phyloP scores from a whole-genome alignment of 2,797 vertebrate species.

The Esox masquinongy region DNA sequence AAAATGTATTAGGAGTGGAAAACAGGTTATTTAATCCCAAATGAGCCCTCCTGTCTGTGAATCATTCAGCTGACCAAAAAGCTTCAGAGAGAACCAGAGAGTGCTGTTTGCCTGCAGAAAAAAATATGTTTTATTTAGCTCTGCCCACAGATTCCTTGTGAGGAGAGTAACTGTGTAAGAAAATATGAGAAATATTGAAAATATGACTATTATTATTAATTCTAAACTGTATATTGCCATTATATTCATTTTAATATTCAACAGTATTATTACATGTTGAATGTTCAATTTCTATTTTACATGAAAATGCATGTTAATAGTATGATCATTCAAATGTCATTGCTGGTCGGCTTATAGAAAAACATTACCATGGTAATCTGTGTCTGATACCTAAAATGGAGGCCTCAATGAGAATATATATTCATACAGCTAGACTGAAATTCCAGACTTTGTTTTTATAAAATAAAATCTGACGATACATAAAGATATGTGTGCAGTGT shows the following conservation, averaged over 20 bases:
- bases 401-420: neutral
- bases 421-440: neutral
- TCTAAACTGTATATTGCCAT: no score
- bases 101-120: neutral
- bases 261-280: neutral
- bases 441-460: neutral
- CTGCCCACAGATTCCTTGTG: neutral
- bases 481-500: conserved; percentile 51
- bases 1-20: neutral
- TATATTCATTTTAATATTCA: neutral
- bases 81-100: neutral
- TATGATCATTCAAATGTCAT: neutral
- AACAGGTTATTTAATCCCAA: neutral
- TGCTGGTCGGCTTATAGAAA: neutral
- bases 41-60: neutral
- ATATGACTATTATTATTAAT: no score
- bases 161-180: neutral
- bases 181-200: neutral
- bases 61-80: neutral
- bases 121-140: neutral
- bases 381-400: conserved; percentile 18
- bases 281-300: neutral
- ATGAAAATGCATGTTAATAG: neutral
- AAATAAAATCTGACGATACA: neutral
- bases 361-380: neutral